phyloP scores from a whole-genome alignment of 1,140 invertebrate species.

The Triops cancriformis region DNA sequence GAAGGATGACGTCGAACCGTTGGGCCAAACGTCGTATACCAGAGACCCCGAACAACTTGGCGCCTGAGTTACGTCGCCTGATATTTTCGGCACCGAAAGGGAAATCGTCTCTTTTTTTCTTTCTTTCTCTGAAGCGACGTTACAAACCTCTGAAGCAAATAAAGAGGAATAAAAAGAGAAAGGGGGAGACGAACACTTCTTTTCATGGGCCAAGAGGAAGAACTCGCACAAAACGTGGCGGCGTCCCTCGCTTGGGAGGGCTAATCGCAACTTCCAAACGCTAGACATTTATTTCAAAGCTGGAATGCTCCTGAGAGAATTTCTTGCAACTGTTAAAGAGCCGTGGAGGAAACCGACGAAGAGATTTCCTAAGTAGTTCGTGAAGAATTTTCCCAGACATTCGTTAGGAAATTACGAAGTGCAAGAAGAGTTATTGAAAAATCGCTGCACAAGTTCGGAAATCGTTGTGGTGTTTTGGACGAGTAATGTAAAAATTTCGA shows the following conservation, averaged over 20 bases:
- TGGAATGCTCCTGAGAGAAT: no score
- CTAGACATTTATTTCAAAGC: background rate
- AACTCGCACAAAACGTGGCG: no score
- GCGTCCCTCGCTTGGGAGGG: background rate
- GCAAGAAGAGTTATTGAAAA: no score
- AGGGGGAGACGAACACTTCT: background rate
- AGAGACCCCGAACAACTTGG: background rate
- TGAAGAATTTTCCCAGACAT: no score
- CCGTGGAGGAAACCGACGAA: no score
- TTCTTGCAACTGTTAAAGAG: no score
- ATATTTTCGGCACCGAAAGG: background rate
- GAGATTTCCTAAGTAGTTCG: no score
- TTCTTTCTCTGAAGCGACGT: background rate
- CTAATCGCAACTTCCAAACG: background rate
- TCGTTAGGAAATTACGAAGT: no score
- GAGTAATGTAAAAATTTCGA: no score
- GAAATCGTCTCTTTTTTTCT: background rate
- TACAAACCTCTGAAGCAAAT: background rate
- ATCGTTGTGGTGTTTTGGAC: no score
- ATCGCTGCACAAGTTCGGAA: no score
- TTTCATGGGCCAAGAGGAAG: background rate
- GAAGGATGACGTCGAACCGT: conserved; percentile 4
- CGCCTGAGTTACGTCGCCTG: conserved; percentile 2
- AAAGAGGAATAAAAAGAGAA: background rate
- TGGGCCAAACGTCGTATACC: conserved; percentile 9